Conservation (phyloP, 1,140 invertebrate species). For the Adelges cooleyi region DNA sequence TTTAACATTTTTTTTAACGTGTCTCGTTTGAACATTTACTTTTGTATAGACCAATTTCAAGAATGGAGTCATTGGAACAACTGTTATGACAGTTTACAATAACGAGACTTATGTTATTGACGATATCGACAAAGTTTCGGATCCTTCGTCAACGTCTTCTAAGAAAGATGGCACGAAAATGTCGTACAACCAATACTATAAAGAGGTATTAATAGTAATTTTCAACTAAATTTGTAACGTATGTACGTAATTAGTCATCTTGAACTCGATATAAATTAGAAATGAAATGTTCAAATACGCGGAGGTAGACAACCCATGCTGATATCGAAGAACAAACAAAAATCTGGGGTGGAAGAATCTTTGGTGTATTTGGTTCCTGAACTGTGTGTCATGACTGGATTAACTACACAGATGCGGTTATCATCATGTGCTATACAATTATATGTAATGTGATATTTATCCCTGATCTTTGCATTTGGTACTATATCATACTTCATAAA, state of each 20-base stretch:
- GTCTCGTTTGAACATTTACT: too few species aligned
- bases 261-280: constrained; percentile 21
- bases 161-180: constrained; percentile 45
- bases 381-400: constrained; percentile 64
- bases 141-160: constrained; percentile 55
- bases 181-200: constrained; percentile 70
- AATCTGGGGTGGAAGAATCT: constrained; percentile 42
- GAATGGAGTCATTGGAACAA: constrained; percentile 16
- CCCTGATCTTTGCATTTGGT: too few species aligned
- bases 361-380: constrained; percentile 67
- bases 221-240: too few species aligned
- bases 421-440: too few species aligned
- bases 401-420: too few species aligned
- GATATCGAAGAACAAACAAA: constrained; percentile 40
- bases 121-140: constrained; percentile 64
- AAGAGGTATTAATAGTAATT: constrained; percentile 35
- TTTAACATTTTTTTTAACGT: too few species aligned
- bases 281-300: background rate
- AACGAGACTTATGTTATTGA: constrained; percentile 66
- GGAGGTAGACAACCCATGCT: constrained; percentile 15
- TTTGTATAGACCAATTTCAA: constrained; percentile 25
- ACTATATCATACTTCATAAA: too few species aligned
- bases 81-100: constrained; percentile 75
- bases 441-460: too few species aligned
- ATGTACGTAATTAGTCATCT: too few species aligned